Conservation (phyloP, 64 coral and sea anemone species). For the Stichodactyla helianthus region DNA sequence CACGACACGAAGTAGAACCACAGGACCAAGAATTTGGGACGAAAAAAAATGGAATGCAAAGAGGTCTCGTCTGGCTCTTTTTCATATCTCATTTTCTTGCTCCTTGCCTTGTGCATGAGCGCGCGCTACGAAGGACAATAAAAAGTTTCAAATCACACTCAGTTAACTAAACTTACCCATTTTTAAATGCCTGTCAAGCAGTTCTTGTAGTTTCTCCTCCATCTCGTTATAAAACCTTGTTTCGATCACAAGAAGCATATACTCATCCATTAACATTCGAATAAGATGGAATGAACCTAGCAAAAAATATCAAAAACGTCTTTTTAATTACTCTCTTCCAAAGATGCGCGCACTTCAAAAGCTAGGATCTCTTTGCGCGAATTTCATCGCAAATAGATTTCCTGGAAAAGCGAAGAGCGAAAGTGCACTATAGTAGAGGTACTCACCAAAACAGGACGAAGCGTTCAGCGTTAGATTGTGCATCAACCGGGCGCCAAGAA, state of each 20-base stretch:
- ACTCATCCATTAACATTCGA: constrained; percentile 93
- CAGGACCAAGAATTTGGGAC: too few species aligned
- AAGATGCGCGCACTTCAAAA: too few species aligned
- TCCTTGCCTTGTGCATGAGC: too few species aligned
- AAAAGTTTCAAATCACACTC: background rate
- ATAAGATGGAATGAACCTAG: constrained; percentile 96
- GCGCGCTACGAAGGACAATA: background rate
- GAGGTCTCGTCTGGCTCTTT: background rate
- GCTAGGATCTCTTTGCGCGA: too few species aligned
- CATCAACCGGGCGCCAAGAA: constrained; percentile 90
- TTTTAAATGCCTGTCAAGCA: constrained; percentile 82
- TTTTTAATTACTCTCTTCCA: too few species aligned
- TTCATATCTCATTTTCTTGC: background rate
- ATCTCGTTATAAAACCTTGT: constrained; percentile 90
- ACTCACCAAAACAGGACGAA: constrained; percentile 84
- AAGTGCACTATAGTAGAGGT: background rate
- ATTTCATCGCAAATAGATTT: too few species aligned
- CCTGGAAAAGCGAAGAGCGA: too few species aligned
- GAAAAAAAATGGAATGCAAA: too few species aligned
- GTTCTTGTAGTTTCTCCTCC: constrained; percentile 94
- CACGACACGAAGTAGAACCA: too few species aligned
- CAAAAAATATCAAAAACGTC: background rate
- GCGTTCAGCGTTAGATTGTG: constrained; percentile 90
- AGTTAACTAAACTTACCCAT: constrained; percentile 47
- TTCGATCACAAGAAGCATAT: constrained; percentile 93